phyloP scores from a whole-genome alignment of 2,113 vertebrate genomes.

The Pitta sordida region DNA sequence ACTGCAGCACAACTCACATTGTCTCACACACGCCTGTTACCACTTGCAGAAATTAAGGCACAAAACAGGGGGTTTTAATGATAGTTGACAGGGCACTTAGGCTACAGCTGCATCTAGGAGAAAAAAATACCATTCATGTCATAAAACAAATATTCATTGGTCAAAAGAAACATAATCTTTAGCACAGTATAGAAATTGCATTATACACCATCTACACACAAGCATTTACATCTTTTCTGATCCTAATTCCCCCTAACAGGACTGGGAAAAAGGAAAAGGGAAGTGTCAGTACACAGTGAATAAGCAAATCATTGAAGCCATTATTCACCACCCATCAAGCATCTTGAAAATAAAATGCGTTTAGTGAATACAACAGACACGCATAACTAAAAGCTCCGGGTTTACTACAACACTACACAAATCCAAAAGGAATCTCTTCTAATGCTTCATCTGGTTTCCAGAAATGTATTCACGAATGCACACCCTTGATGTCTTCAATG shows the following conservation, averaged over 20 bases:
- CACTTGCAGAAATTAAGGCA: neutral
- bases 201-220: neutral
- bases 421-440: neutral
- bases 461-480: neutral
- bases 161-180: neutral
- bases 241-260: neutral
- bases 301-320: neutral
- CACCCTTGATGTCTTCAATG: neutral
- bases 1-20: neutral
- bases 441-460: neutral
- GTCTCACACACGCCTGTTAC: neutral
- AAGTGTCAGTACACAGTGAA: neutral
- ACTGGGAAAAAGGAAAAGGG: neutral
- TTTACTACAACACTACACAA: neutral
- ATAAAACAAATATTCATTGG: slow-evolving; percentile 5
- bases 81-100: neutral
- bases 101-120: neutral
- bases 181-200: neutral
- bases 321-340: neutral
- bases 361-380: neutral
- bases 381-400: neutral
- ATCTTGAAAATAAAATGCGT: neutral
- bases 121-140: neutral
- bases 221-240: neutral
- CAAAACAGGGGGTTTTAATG: neutral